Evolutionary conservation across 2,113 vertebrate species (phyloP).

Genomic region (Vicugna pacos): DNA sequence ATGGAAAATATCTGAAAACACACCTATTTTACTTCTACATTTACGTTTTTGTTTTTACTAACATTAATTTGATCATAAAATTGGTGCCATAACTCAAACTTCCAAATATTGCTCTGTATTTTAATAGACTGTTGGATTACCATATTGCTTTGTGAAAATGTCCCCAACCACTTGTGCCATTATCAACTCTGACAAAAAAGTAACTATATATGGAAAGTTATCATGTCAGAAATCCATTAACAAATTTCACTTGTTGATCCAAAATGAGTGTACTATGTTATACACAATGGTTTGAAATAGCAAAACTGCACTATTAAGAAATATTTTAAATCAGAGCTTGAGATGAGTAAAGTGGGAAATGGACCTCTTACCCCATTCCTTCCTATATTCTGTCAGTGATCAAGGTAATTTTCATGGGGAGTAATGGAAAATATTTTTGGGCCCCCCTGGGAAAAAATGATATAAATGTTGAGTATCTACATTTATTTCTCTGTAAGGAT

Average conservation of each 20-base stretch:
- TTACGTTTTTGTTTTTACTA: conserved; percentile 4
- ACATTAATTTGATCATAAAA: neutral
- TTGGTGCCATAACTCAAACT: neutral
- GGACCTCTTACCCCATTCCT: neutral
- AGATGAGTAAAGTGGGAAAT: neutral
- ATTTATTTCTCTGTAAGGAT: neutral
- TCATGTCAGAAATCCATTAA: neutral
- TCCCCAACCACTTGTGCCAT: neutral
- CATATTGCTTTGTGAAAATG: neutral
- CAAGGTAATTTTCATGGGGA: neutral
- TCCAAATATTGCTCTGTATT: neutral
- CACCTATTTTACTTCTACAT: neutral
- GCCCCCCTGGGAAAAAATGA: neutral
- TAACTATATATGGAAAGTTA: neutral
- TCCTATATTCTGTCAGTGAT: neutral
- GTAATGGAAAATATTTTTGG: neutral
- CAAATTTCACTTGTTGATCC: neutral
- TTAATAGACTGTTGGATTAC: neutral
- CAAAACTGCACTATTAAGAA: neutral
- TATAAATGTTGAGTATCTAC: neutral
- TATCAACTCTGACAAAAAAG: neutral
- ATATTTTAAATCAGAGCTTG: neutral
- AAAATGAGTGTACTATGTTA: neutral
- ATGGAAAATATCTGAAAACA: conserved; percentile 15
- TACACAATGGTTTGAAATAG: neutral